A percentile compares a stretch with the other conserved stretches of the same genome.
These are phyloP conservation scores for Calonectris borealis DNA, from an alignment of 2,113 vertebrate genomes.

Conservation along the genomic window DNA sequence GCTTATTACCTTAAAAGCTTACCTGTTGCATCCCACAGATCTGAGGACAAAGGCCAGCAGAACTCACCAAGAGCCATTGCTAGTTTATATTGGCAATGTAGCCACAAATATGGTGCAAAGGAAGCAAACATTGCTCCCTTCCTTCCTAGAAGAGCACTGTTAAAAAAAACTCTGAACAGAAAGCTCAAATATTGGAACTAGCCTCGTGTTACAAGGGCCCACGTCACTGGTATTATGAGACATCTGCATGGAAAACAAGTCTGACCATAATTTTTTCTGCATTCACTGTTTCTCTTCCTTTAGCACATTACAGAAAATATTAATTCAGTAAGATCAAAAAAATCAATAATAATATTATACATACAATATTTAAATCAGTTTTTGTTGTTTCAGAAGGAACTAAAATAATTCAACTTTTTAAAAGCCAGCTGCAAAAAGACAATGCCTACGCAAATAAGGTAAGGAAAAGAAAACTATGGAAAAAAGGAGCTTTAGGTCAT, in stretches of 20 bases:
- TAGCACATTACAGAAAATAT: background rate
- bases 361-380: background rate
- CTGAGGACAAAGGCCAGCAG: background rate
- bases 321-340: background rate
- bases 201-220: background rate
- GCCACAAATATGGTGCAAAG: background rate
- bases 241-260: background rate
- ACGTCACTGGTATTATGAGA: background rate
- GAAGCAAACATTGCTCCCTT: background rate
- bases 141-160: background rate
- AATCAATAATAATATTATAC: background rate
- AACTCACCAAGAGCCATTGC: background rate
- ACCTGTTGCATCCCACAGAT: background rate
- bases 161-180: background rate
- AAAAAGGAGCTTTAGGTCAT: background rate
- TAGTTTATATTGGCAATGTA: background rate
- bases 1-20: background rate
- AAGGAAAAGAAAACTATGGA: background rate
- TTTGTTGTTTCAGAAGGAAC: background rate
- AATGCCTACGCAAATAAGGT: background rate
- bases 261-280: background rate
- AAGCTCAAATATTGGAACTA: background rate
- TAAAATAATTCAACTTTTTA: background rate
- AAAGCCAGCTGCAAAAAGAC: background rate
- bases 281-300: background rate